Base-by-base conservation (phyloP, 2,797 vertebrate genomes). In the Austrolebias charrua region DNA sequence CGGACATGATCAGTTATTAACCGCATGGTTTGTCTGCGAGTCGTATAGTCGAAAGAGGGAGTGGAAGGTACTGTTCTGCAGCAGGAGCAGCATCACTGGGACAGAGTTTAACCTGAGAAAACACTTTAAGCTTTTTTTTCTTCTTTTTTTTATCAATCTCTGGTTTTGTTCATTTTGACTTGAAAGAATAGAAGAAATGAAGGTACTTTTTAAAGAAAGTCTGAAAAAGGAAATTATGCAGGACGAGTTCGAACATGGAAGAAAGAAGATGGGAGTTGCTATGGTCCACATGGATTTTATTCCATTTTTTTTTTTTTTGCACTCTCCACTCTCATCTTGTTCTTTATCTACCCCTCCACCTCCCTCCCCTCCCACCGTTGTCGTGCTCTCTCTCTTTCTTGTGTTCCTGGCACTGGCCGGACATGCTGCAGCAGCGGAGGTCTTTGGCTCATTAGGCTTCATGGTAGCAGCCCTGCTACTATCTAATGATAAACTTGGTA, bases 391-490 rank as follows among this genome's bases (percentile, higher is more conserved):
- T 68, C 67, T 53, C 80, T 70, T 84, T 83, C 82, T 62, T 33
- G 71, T 88, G 83, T 84, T 86, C 78, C 79, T 88, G 78, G 83
- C 90, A 86, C 85, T 89, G 87, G 87, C 90, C 84, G 90, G 90
- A 89, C 90, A 91, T 87, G 90, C 87, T 89, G 90, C 90, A 86
- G 90, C 91, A 91, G 90, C 83, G 88, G 75, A 76, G 88, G 82
- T 89, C 85, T 87, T 80, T 86, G 86, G 88, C 91, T 91, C 90
- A 89, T 93, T 92, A 92, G 85, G 82, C 88, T 88, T 90, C 85
- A 84, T 80, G 86, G 86, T 85, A 90, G 88, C 89, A 91, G 87
- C 84, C 69, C 84, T 79, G 78, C 86, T 76, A 81, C 85, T 87
- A 79, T 85, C 86, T 85, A 87, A 89, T 85, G 84, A 90, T 76